phyloP scores from a whole-genome alignment of 2,888 invertebrate genomes.

The Brachypterus glaber region DNA sequence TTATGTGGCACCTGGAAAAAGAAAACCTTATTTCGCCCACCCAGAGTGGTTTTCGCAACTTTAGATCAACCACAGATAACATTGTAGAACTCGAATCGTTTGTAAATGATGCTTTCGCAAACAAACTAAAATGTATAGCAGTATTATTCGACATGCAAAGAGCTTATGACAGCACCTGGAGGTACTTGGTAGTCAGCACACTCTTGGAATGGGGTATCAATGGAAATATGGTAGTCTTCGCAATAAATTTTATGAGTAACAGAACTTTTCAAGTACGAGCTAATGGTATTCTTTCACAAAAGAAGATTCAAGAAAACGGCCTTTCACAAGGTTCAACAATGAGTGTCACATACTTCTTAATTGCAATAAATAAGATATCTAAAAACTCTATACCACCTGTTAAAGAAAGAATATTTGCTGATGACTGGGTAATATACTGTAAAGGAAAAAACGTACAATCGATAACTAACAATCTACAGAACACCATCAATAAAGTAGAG shows the following conservation, averaged over 20 bases:
- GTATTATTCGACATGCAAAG: constrained; percentile 16
- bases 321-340: constrained; percentile 12
- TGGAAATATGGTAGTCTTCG: constrained; percentile 11
- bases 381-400: constrained; percentile 3
- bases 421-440: constrained; percentile 5
- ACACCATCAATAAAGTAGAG: no score
- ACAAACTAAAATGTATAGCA: constrained; percentile 9
- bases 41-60: constrained; percentile 13
- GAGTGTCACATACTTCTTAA: constrained; percentile 10
- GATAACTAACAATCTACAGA: no score
- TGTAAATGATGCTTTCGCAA: constrained; percentile 13
- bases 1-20: constrained; percentile 13
- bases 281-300: constrained; percentile 9
- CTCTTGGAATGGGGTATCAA: constrained; percentile 6
- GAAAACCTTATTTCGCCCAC: constrained; percentile 2
- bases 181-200: constrained; percentile 6
- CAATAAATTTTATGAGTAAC: constrained; percentile 10
- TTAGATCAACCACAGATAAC: constrained; percentile 12
- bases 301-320: constrained; percentile 6
- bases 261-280: constrained; percentile 9
- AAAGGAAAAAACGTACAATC: constrained; percentile 6
- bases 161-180: constrained; percentile 13
- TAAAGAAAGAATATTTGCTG: constrained; percentile 7
- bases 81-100: constrained; percentile 11
- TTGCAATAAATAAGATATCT: constrained; percentile 10